phyloP scores from a whole-genome alignment of 2,113 vertebrate species.

The Sclerurus mexicanus region DNA sequence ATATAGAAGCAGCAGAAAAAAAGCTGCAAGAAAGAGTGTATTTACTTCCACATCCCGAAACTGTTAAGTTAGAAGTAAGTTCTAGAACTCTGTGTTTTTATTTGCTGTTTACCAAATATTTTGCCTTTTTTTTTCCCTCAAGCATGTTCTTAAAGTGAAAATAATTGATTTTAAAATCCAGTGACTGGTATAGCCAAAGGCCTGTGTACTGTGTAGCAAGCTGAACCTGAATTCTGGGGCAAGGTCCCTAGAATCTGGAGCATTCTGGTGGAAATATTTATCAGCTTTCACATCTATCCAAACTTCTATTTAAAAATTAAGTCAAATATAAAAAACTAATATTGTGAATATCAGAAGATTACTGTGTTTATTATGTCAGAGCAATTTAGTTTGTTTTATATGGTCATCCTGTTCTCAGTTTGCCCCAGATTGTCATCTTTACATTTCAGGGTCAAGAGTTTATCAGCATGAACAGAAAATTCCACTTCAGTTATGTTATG shows the following conservation, averaged over 20 bases:
- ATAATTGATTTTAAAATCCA: constrained; percentile 71
- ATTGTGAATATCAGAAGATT: not conserved
- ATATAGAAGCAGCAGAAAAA: constrained; percentile 77
- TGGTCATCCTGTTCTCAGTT: not conserved
- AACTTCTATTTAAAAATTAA: not conserved
- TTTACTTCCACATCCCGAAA: constrained; percentile 55
- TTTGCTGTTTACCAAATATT: constrained; percentile 53
- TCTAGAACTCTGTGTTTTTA: constrained; percentile 11
- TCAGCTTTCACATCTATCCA: not conserved
- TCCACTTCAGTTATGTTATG: not conserved
- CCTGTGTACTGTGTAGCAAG: constrained; percentile 35
- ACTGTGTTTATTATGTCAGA: not conserved
- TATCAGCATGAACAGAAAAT: not conserved
- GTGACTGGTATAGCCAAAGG: constrained; percentile 65
- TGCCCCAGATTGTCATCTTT: not conserved
- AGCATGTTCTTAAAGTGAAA: constrained; percentile 65
- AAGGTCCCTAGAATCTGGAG: constrained; percentile 36
- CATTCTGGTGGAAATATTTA: constrained; percentile 44
- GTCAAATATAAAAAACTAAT: not conserved
- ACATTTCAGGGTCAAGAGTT: not conserved
- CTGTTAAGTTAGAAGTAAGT: constrained; percentile 83
- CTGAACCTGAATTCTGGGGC: constrained; percentile 48
- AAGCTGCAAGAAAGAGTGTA: constrained; percentile 64
- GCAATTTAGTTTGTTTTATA: not conserved
- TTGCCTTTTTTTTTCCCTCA: not conserved